phyloP scores from a whole-genome alignment of 2,888 invertebrate genomes.

The Microplitis manilae region DNA sequence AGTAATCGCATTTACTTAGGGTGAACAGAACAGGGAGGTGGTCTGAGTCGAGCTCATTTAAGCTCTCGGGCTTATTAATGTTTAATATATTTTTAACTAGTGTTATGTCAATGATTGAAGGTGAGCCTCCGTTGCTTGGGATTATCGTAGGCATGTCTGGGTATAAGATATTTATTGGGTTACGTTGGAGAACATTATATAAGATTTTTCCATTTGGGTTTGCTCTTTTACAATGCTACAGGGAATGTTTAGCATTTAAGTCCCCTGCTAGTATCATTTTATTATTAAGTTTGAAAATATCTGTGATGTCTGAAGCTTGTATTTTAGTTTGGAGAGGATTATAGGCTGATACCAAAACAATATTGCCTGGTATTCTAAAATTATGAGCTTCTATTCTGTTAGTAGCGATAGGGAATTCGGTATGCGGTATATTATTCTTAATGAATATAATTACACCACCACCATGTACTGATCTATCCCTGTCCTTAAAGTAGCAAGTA shows the following conservation, averaged over 20 bases:
- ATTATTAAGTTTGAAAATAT: too few species aligned
- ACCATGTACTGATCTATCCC: too few species aligned
- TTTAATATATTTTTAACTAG: neutral
- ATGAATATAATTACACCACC: too few species aligned
- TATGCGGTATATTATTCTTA: neutral
- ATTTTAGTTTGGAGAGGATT: too few species aligned
- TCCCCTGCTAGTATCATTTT: too few species aligned
- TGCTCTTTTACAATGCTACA: conserved; percentile 22
- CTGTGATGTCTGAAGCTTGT: too few species aligned
- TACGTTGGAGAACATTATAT: neutral
- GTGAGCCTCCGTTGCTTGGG: neutral
- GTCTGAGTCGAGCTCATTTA: conserved; percentile 10
- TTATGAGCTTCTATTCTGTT: conserved; percentile 9
- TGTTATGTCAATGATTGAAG: neutral
- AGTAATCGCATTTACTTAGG: neutral
- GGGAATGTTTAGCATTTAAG: neutral
- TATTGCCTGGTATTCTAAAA: conserved; percentile 35
- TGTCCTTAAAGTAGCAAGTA: too few species aligned
- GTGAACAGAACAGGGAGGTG: neutral
- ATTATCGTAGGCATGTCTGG: neutral
- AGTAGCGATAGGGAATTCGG: conserved; percentile 24
- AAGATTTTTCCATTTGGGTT: conserved; percentile 36
- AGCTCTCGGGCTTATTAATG: neutral
- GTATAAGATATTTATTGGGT: neutral
- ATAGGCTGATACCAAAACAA: too few species aligned